Base-by-base conservation (phyloP, 2,888 invertebrate genomes). In the Osedax fenrisi region DNA sequence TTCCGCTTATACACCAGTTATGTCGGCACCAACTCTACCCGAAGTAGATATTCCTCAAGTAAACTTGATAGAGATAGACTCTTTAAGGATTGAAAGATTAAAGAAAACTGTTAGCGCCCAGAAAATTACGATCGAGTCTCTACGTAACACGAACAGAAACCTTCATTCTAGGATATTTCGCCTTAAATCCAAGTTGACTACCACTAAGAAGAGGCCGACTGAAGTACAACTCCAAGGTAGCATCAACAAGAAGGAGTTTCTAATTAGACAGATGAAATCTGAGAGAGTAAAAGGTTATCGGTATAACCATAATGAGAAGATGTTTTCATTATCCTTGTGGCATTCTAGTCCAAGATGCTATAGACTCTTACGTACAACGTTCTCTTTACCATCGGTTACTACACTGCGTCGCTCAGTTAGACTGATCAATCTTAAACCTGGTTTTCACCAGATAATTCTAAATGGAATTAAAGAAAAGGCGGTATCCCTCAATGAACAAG, bases 271-370 rank as follows among this genome's bases (percentile, higher is more conserved):
- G 5, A 41, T 41, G 17, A 41, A 10, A 41, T 41, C 41, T 17
- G 5, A 41, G 17, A 67, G 1, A n/a, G 2, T 24, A 23, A 23
- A 67, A 13, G 67, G 67, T n/a, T n/a, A 67, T 25, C 17, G 64
- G 23, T 72, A 24, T 22, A 67, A 21, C 22, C 2, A 61, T 2
- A 69, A 26, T 21, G 25, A 73, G 22, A 73, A 73, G 66, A 22
- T 27, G 1, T 73, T 73, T 3, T 61, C 66, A 23, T 66, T 73
- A 21, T 73, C 73, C 5, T 68, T 73, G 24, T 26, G n/a, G n/a
- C 73, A 73, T 27, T 72, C 73, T 26, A 64, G 73, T 24, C 73
- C 73, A 13, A 73, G 64, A 69, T 27, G 27, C 13, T 73, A 73
- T 64, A 21, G 26, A 66, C 22, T 73, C 13, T 22, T 73, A 24